phyloP scores from a whole-genome alignment of 2,797 vertebrate genomes.

The Microctenopoma lineatum region DNA sequence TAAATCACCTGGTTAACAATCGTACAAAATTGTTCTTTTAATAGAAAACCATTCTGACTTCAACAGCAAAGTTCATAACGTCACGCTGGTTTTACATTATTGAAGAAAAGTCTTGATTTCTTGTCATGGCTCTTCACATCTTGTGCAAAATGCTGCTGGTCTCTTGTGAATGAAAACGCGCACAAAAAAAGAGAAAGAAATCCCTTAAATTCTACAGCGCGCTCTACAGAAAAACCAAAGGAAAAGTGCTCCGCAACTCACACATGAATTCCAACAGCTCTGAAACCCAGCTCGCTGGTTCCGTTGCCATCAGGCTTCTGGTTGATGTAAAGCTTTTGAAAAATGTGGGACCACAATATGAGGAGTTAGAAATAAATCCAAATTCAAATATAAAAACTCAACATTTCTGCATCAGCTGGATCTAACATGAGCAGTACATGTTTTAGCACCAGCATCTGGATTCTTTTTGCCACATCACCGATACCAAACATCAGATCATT shows the following conservation, averaged over 20 bases:
- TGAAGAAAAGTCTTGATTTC: constrained; percentile 82
- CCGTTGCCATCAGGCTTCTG: background rate
- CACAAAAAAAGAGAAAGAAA: constrained; percentile 75
- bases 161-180: constrained; percentile 78
- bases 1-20: background rate
- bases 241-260: constrained; percentile 25
- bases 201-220: constrained; percentile 77
- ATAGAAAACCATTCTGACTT: constrained; percentile 89
- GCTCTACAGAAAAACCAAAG: constrained; percentile 1
- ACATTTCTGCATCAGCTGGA: constrained; percentile 10
- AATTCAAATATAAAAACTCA: background rate
- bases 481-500: background rate
- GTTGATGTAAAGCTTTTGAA: constrained; percentile 33
- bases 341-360: constrained; percentile 6
- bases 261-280: background rate
- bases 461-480: background rate
- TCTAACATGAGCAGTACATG: background rate
- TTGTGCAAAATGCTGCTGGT: constrained; percentile 94
- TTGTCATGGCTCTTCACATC: constrained; percentile 80
- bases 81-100: constrained; percentile 85
- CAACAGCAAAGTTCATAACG: constrained; percentile 79
- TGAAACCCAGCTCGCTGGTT: constrained; percentile 3
- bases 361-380: background rate
- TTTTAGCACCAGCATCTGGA: constrained; percentile 8
- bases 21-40: constrained; percentile 85